These are phyloP conservation scores for Cheilosia vulpina DNA, from an alignment of 2,888 invertebrate species.

Conservation along the genomic window DNA sequence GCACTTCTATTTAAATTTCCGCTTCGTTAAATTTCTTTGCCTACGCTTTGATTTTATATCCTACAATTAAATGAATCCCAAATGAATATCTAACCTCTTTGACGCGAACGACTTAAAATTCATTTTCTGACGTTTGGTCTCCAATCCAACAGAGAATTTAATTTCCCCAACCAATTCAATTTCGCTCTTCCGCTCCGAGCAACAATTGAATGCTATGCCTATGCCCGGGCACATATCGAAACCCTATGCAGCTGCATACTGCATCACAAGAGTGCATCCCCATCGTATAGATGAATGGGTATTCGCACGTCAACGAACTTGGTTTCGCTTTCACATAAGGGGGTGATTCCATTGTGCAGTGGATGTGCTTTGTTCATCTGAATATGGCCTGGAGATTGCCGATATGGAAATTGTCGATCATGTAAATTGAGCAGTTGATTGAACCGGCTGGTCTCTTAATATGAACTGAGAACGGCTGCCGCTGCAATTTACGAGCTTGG, in stretches of 20 bases:
- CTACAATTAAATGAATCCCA: neutral
- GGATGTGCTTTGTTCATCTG: slow-evolving; percentile 1
- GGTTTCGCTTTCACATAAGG: neutral
- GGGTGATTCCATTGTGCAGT: too few species aligned
- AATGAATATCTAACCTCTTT: neutral
- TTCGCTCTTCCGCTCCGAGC: slow-evolving; percentile 5
- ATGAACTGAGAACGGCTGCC: too few species aligned
- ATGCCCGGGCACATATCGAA: neutral
- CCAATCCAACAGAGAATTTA: neutral
- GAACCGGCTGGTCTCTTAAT: too few species aligned
- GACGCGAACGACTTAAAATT: neutral
- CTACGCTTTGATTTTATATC: neutral
- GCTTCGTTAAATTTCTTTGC: neutral
- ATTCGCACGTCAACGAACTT: slow-evolving; percentile 12
- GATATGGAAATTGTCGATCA: too few species aligned
- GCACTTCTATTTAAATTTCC: slow-evolving; percentile 3
- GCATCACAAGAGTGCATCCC: neutral
- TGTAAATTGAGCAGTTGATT: too few species aligned
- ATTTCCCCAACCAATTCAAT: slow-evolving; percentile 15
- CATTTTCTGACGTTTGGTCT: neutral
- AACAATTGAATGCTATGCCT: neutral
- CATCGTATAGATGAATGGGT: neutral
- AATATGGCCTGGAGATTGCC: too few species aligned
- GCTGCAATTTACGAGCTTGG: too few species aligned
- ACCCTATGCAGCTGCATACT: neutral